Evolutionary conservation across 2,113 vertebrate genomes (phyloP).

Genomic region (Chloebia gouldiae): DNA sequence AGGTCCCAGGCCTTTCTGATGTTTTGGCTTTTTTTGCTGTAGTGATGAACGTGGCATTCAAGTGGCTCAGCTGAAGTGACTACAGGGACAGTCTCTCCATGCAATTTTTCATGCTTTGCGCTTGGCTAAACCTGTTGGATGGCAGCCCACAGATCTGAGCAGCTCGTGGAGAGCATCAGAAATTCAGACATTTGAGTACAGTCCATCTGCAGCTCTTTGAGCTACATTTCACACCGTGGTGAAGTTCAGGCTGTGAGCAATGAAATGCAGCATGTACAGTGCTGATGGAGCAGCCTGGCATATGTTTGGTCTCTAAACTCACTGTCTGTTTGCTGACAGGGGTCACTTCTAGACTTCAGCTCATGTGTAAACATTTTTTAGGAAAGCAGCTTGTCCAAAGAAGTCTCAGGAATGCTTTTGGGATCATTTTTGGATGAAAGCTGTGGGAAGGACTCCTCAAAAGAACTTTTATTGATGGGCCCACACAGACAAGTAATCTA

Average conservation of each 20-base stretch:
- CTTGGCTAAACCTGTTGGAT: conserved; percentile 18
- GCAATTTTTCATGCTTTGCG: conserved; percentile 18
- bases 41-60: background rate
- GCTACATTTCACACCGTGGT: background rate
- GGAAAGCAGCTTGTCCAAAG: background rate
- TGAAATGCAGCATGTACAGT: background rate
- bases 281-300: background rate
- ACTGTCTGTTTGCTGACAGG: background rate
- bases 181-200: background rate
- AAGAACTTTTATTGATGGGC: background rate
- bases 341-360: background rate
- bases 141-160: background rate
- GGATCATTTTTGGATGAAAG: background rate
- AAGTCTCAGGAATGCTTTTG: background rate
- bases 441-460: background rate
- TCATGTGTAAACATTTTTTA: background rate
- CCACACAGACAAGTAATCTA: background rate
- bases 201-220: conserved; percentile 27
- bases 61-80: background rate
- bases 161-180: background rate
- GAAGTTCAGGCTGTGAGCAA: background rate
- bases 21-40: background rate
- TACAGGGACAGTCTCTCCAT: conserved; percentile 1
- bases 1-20: background rate
- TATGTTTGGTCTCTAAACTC: background rate